Percentiles rank a stretch among this genome's conserved stretches.
Conservation (phyloP, 23 tunicate genomes). For the Clavelina lepadiformis region DNA sequence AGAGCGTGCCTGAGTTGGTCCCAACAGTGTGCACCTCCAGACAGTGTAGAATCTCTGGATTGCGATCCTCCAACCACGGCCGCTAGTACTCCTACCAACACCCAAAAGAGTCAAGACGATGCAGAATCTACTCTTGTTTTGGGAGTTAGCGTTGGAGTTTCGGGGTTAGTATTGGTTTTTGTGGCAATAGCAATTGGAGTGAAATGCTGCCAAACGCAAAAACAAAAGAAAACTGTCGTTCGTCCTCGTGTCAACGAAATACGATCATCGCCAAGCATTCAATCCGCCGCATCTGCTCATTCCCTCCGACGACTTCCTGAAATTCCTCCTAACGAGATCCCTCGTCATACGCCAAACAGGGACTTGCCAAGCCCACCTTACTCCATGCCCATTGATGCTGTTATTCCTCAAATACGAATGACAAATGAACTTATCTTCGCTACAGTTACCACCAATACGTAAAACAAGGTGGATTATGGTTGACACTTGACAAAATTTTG, state of each 20-base stretch:
- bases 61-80: too few relatives aligned
- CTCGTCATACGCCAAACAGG: neutral
- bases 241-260: too few relatives aligned
- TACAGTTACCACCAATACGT: neutral
- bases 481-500: neutral
- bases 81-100: too few relatives aligned
- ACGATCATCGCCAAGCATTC: neutral
- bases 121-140: neutral
- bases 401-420: neutral
- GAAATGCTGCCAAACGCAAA: conserved; percentile 1
- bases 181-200: neutral
- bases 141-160: neutral
- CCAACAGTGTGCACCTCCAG: too few relatives aligned
- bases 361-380: neutral
- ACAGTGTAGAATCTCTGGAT: too few relatives aligned
- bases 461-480: neutral
- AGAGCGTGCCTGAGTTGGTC: too few relatives aligned
- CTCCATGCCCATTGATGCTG: neutral
- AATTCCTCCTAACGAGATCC: neutral
- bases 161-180: neutral
- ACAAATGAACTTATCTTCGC: neutral
- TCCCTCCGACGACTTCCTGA: neutral
- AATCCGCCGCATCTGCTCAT: neutral
- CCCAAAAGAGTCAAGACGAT: too few relatives aligned
- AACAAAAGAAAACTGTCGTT: too few relatives aligned